Evolutionary conservation across 2,888 invertebrate species (phyloP), one percentile per base, ranked within the genome.

Genomic region (Graphium colonna): DNA sequence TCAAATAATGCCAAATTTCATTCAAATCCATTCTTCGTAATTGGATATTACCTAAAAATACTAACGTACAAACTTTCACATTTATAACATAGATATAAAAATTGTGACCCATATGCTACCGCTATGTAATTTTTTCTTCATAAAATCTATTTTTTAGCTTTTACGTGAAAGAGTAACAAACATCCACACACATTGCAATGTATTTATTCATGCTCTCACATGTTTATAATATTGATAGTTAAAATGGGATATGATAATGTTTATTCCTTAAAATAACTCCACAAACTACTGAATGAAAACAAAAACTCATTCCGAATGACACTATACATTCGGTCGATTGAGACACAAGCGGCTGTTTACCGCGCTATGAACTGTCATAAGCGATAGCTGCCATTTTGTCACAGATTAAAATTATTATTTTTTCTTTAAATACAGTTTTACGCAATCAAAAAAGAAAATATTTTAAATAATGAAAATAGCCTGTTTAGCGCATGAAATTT

Each of bases 271-370:
- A 40, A 49, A 44, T 43, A 49, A 49, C 31, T n/a, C n/a, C n/a
- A n/a, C n/a, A n/a, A n/a, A n/a, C 44, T 40, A 26, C 38, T 49
- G 49, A 54, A 54, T 45, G 52, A 50, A 56, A 39, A 42, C 40
- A 49, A 44, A 53, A 53, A 54, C 31, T 41, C 59, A 57, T 59
- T 60, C 54, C 59, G 54, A 51, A 41, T 52, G 58, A 55, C n/a
- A n/a, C n/a, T 54, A 56, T 52, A 42, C 56, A 48, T 44, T n/a
- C 13, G 16, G 33, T 18, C 45, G 52, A 52, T 54, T 49, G 49
- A 33, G 13, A 26, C 49, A 54, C 44, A 44, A 49, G 54, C 17
- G 45, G 40, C 44, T 44, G 28, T 51, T 51, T 38, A 51, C 44
- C 48, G 40, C 42, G 46, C 44, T 50, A 46, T 47, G 31, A 40